Evolutionary conservation across 2,797 vertebrate species (phyloP), one percentile per base, ranked within the genome.

Genomic region (Halcyon leucocephala): DNA sequence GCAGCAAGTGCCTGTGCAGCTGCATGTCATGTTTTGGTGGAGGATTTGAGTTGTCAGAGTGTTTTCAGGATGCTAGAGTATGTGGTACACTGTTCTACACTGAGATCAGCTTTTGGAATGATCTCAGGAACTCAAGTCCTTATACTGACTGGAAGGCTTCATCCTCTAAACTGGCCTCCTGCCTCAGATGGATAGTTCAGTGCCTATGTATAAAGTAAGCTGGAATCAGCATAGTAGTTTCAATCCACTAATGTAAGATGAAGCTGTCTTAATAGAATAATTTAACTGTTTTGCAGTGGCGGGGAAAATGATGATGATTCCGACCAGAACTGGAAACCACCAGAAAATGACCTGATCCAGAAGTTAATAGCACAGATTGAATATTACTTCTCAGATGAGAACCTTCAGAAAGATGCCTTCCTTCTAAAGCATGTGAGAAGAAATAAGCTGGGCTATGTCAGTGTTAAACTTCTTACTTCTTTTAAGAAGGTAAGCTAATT

Each of bases 401-500:
- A 99, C 98, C 98, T 99, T 95, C 99, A 99, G 97, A 99, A 99
- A 51, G 99, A 99, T 0, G 99, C 99, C 94, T 99, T 99, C 95
- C 98, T 99, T 83, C 98, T 99, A 29, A 99, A 99, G 96, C 99
- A 99, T 0, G 99, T 99, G 89, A 96, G 99, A 72, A 99, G 99
- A 93, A 99, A 99, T 97, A 99, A 99, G 97, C 98, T 99, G 65
- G 99, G 99, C 26, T 99, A 99, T 6, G 99, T 99, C 97, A 99
- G 99, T 19, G 99, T 99, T 96, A 99, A 99, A 97, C 97, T 99
- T 76, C 99, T 99, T 95, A 99, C 99, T 7, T 99, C 99, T 8
- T 99, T 99, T 97, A 99, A 99, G 97, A 99, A 99, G 99, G 99
- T 99, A 97, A 97, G 69, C 9, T 60, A 29, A 3, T 9, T 28